Conservation (phyloP, 2,113 vertebrate genomes). For the Cololabis saira region DNA sequence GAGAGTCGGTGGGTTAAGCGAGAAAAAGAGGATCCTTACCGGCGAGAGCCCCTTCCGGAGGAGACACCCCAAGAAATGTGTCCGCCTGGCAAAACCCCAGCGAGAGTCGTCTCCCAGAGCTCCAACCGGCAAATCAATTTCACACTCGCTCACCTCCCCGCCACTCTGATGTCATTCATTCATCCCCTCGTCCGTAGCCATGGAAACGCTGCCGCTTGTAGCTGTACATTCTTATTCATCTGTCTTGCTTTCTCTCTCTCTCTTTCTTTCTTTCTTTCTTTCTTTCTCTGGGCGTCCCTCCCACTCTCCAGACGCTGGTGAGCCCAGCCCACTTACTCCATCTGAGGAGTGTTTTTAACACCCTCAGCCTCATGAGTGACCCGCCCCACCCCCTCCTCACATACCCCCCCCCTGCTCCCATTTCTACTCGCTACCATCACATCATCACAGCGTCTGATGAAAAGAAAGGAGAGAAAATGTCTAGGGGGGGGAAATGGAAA, state of each 20-base stretch:
- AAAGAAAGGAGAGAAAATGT: background rate
- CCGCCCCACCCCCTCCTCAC: conserved; percentile 17
- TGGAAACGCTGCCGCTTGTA: conserved; percentile 89
- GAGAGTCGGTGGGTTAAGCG: background rate
- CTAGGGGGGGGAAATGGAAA: conserved; percentile 30
- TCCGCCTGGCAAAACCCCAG: conserved; percentile 74
- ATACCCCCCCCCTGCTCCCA: conserved; percentile 18
- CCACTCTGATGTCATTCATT: conserved; percentile 92
- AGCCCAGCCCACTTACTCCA: conserved; percentile 60
- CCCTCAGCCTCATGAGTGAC: conserved; percentile 45
- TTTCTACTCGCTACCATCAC: background rate
- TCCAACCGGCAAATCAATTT: conserved; percentile 91
- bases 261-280: too few species aligned
- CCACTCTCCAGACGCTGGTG: conserved; percentile 57
- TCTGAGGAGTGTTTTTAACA: conserved; percentile 68
- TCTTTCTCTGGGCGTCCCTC: conserved; percentile 29
- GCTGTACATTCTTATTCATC: conserved; percentile 76
- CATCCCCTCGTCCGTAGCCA: conserved; percentile 90
- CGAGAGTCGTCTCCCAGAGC: conserved; percentile 70
- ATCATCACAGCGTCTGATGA: conserved; percentile 10
- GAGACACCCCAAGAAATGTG: conserved; percentile 77
- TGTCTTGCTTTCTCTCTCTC: conserved; percentile 38
- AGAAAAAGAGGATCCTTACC: conserved; percentile 79
- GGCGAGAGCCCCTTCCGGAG: conserved; percentile 71
- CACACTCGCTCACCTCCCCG: conserved; percentile 92